Base-by-base conservation (phyloP, 2,797 vertebrate genomes). In the Scolopax bukidnonensis region DNA sequence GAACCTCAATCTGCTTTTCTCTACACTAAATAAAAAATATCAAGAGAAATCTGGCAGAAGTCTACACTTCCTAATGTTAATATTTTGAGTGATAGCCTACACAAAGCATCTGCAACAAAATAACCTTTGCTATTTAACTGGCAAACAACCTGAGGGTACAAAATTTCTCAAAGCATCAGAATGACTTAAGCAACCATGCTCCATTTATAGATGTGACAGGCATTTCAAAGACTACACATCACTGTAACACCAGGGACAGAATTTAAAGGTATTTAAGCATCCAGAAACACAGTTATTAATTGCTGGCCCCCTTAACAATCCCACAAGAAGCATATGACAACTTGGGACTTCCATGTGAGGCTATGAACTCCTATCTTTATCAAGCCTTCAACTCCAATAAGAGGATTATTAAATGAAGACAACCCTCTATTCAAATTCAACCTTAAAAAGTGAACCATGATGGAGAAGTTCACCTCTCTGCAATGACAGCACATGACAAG, bases 21-120 rank as follows among this genome's bases (percentile, higher is more conserved):
- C 56, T 45, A 51, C 12, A 83, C 40, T 85, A 90, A 93, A 94
- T 83, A 57, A 83, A 89, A 93, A 84, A 83, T n/a, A 9, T 59
- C 85, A 83, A 79, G 60, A 88, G 61, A 94, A 83, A 93, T 47
- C 28, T 79, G 69, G 56, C 63, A 87, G 70, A 0, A 61, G 17
- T 19, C 30, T 47, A 50, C 20, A 17, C 25, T 71, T 85, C 24
- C 64, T 71, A 50, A 83, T 30, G 3, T 41, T 84, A 84, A 43
- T 92, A 92, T 88, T 90, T 87, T 63, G 59, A 82, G 81, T 85
- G 87, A 90, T 16, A 95, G 60, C 38, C 82, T 83, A 87, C 69
- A 83, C 60, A 85, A 84, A 91, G 64, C 75, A 91, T 76, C 74
- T 89, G 71, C 64, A 82, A 89, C n/a, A 92, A 91, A 89, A 87